Evolutionary conservation across 2,113 vertebrate species (phyloP).

Genomic region (Xiphophorus hellerii): DNA sequence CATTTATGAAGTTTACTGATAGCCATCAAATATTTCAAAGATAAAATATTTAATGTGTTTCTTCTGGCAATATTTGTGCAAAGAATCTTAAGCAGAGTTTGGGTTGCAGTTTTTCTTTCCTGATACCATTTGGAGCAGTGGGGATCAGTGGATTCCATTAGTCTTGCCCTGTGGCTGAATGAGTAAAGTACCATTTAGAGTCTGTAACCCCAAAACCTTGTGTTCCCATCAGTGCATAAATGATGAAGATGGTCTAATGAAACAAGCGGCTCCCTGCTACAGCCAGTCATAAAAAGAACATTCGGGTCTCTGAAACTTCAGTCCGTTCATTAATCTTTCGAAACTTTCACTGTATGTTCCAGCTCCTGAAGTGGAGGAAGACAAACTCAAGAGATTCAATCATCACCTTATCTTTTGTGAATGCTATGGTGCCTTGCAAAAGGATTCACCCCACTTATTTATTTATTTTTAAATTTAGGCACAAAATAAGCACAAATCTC

Average conservation of each 20-base stretch:
- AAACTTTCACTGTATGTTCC: conserved; percentile 52
- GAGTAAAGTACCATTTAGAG: conserved; percentile 76
- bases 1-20: conserved; percentile 69
- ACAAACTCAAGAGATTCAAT: conserved; percentile 46
- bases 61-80: conserved; percentile 67
- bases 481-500: no score
- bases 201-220: conserved; percentile 77
- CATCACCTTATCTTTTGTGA: conserved; percentile 17
- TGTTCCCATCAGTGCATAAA: conserved; percentile 79
- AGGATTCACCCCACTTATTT: background rate
- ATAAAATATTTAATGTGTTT: conserved; percentile 64
- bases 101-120: conserved; percentile 44
- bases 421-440: background rate
- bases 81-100: conserved; percentile 54
- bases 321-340: conserved; percentile 69
- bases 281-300: conserved; percentile 78
- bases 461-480: background rate
- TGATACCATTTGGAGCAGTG: conserved; percentile 66
- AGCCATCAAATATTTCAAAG: conserved; percentile 68
- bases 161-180: conserved; percentile 79
- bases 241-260: conserved; percentile 82
- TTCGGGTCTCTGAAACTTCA: conserved; percentile 72
- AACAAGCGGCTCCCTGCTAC: conserved; percentile 78
- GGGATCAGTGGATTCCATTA: conserved; percentile 79
- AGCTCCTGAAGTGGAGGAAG: conserved; percentile 37